Conservation (phyloP, 2,113 vertebrate species). For the Eptatretus burgeri region DNA sequence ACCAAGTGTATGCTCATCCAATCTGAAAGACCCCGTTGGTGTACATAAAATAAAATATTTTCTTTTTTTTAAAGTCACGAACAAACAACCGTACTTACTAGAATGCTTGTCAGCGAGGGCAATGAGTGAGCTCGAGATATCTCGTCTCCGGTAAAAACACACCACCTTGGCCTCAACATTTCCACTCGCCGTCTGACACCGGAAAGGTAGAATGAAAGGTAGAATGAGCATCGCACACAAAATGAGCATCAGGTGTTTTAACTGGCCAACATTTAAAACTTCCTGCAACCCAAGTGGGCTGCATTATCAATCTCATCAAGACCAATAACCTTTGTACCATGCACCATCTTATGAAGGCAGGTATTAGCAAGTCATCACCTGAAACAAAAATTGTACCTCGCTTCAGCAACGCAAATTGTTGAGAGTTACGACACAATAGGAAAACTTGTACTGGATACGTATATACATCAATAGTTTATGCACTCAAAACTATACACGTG, state of each 20-base stretch:
- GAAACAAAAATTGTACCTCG: too few relatives aligned
- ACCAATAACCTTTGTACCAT: too few relatives aligned
- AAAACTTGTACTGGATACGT: too few relatives aligned
- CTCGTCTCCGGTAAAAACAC: slow-evolving; percentile 12
- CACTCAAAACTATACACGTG: too few relatives aligned
- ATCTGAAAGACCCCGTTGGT: not conserved
- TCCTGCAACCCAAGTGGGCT: too few relatives aligned
- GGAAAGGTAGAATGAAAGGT: not conserved
- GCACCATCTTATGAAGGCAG: too few relatives aligned
- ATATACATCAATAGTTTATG: too few relatives aligned
- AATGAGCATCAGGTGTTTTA: not conserved
- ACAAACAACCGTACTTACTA: slow-evolving; percentile 17
- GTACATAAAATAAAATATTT: not conserved
- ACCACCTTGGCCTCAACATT: slow-evolving; percentile 13
- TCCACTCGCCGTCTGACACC: slow-evolving; percentile 15
- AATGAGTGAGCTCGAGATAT: slow-evolving; percentile 11
- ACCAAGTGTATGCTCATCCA: too few relatives aligned
- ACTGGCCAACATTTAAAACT: not conserved
- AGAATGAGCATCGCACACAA: not conserved
- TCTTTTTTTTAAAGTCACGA: not conserved
- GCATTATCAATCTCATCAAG: too few relatives aligned
- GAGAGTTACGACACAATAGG: too few relatives aligned
- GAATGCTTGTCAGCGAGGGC: slow-evolving; percentile 12
- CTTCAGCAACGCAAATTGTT: too few relatives aligned
- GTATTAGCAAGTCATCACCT: too few relatives aligned